Percentiles rank a stretch among this genome's conserved stretches.
Conservation (phyloP, 2,888 invertebrate species). For the Deilephila elpenor region DNA sequence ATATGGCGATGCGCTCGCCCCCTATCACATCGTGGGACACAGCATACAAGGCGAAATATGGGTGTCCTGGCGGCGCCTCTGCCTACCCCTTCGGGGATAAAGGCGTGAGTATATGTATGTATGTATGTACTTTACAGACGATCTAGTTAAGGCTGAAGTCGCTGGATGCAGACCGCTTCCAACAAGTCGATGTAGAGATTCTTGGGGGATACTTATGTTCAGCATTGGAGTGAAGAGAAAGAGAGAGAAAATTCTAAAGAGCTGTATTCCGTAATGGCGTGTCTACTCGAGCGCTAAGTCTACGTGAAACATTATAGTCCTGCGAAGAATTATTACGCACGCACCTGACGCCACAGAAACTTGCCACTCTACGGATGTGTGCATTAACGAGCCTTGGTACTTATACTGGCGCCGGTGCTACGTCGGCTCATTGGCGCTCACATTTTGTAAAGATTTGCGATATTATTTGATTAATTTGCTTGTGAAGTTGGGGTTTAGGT, state of each 20-base stretch:
- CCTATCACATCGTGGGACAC: no score
- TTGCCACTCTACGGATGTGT: conserved; percentile 52
- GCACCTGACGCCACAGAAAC: conserved; percentile 57
- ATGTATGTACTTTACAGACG: no score
- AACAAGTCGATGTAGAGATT: no score
- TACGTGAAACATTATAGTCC: conserved; percentile 47
- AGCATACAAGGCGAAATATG: no score
- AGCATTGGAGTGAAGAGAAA: neutral
- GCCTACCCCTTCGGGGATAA: no score
- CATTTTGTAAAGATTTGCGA: conserved; percentile 12
- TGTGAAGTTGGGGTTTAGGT: neutral
- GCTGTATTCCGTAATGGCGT: neutral
- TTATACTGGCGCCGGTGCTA: conserved; percentile 21
- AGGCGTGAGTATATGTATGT: no score
- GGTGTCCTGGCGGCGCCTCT: no score
- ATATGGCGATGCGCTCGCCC: no score
- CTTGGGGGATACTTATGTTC: no score
- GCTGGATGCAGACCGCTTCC: no score
- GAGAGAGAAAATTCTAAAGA: neutral
- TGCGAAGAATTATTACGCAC: conserved; percentile 56
- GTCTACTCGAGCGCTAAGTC: conserved; percentile 40
- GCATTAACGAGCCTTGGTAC: conserved; percentile 48
- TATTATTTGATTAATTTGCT: neutral
- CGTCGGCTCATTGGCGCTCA: conserved; percentile 9
- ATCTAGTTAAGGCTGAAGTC: no score